Base-by-base conservation (phyloP, 1,140 invertebrate genomes). In the Drosophila busckii region DNA sequence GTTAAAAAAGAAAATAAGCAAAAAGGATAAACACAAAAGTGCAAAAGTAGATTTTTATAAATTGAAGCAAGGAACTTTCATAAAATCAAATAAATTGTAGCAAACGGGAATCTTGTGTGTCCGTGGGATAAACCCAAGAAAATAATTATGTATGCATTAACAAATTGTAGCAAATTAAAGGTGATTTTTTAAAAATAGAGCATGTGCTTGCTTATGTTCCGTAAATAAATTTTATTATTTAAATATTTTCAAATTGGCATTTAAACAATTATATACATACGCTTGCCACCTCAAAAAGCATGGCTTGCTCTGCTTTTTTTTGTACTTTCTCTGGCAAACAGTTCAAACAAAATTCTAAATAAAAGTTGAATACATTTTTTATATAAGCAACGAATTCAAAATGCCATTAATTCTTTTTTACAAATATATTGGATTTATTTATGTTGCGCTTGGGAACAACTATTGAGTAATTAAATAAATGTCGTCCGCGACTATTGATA, bases 141-240 rank as follows among this genome's bases (percentile, higher is more conserved):
- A 56, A 71, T 73, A 68, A 78, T 68, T 80, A 78, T 69, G 46
- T 45, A 54, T 60, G 40, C 73, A 50, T n/a, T 73, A 80, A 80
- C 64, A 80, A 78, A 78, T 78, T 78, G 68, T 78, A 78, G 73
- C 73, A 64, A 78, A 78, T 73, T 78, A 73, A 78, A 64, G 73
- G 73, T 80, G 73, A 78, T 78, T 78, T 78, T 65, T 78, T 78
- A 60, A 80, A 61, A 40, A 40, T 23, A 49, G 46, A 80, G 62
- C 73, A 73, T 41, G 66, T 76, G 70, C 70, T 76, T 70, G 56
- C 60, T 58, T 34, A 50, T 80, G 73, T 69, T 78, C 50, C 59
- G 26, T 61, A 56, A 73, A 73, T 68, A 69, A 73, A 78, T 56
- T 52, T 59, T 68, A 68, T 71, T 56, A 65, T 68, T 78, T 71